Evolutionary conservation across 2,797 vertebrate genomes (phyloP).

Genomic region (Cheirogaleus major): DNA sequence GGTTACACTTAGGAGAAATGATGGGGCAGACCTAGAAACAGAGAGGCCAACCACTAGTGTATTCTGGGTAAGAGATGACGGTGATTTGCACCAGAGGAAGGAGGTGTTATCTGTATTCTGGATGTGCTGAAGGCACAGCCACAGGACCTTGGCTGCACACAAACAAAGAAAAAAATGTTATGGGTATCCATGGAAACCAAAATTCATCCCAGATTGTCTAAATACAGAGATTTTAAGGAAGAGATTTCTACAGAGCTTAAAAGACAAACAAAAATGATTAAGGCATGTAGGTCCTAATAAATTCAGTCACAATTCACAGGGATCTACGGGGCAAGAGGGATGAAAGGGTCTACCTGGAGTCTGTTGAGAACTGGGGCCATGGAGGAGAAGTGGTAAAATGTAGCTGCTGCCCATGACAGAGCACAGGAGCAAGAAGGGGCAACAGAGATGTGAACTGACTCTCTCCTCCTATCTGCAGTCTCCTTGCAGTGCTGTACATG

Average conservation of each 20-base stretch:
- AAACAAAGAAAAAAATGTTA: background rate
- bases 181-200: background rate
- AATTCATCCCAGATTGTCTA: no score
- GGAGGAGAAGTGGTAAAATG: background rate
- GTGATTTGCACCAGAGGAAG: fast-evolving
- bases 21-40: background rate
- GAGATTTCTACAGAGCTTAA: background rate
- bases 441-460: no score
- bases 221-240: background rate
- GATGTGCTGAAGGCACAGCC: background rate
- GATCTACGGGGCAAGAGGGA: no score
- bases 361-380: background rate
- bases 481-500: background rate
- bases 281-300: background rate
- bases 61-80: background rate
- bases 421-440: no score
- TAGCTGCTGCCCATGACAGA: background rate
- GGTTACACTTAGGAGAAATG: background rate
- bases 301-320: background rate
- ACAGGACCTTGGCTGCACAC: no score
- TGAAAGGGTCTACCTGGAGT: background rate
- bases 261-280: background rate
- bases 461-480: background rate
- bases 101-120: background rate
- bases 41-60: background rate